phyloP scores from a whole-genome alignment of 2,888 invertebrate species.

The Cephus rjabovi region DNA sequence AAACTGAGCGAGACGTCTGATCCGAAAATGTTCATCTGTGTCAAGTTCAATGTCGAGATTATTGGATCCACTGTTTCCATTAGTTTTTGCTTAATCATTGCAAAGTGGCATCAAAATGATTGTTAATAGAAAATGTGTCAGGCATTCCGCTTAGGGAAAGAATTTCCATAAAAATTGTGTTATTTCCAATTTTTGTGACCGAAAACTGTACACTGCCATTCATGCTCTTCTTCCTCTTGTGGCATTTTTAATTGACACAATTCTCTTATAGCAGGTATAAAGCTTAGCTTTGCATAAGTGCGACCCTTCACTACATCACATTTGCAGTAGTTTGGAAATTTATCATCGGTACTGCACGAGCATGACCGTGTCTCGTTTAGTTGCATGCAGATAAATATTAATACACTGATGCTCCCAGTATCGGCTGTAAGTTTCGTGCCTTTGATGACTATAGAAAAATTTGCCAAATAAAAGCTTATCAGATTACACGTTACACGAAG shows the following conservation, averaged over 20 bases:
- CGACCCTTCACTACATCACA: background rate
- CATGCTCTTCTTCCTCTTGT: background rate
- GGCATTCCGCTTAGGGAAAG: too few species aligned
- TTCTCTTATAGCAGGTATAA: background rate
- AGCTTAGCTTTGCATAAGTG: background rate
- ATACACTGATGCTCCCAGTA: background rate
- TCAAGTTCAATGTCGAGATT: background rate
- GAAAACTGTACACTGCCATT: background rate
- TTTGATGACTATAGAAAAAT: background rate
- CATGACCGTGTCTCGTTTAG: background rate
- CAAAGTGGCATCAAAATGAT: background rate
- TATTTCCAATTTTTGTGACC: background rate
- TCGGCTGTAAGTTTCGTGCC: background rate
- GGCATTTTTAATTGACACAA: too few species aligned
- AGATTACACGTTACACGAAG: background rate
- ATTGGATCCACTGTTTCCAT: too few species aligned
- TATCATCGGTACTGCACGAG: background rate
- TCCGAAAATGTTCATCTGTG: background rate
- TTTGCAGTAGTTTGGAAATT: background rate
- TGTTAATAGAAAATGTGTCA: too few species aligned
- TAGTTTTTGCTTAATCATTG: too few species aligned
- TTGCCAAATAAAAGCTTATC: background rate
- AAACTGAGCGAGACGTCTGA: background rate
- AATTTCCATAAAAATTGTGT: too few species aligned
- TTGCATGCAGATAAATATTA: background rate